Evolutionary conservation across 1,140 invertebrate genomes (phyloP).

Genomic region (Nomia melanderi): DNA sequence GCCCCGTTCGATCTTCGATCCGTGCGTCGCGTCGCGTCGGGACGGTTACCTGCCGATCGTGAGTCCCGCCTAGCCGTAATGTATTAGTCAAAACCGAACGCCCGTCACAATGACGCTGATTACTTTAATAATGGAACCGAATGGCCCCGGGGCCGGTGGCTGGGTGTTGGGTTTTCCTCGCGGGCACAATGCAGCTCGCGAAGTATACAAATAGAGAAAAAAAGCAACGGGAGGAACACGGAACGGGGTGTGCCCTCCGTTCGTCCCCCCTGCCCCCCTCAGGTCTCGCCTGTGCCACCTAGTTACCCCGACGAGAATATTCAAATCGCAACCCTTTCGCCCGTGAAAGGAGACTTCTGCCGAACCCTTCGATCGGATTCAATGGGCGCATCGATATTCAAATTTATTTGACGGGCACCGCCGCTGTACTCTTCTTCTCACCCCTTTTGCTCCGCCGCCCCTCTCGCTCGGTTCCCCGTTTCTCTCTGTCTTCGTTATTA

Average conservation of each 20-base stretch:
- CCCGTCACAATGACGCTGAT: constrained; percentile 78
- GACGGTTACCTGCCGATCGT: constrained; percentile 56
- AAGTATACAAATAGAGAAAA: constrained; percentile 80
- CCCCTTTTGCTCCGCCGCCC: constrained; percentile 46
- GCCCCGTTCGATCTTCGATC: constrained; percentile 18
- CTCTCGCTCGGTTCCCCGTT: constrained; percentile 48
- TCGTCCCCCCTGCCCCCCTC: constrained; percentile 39
- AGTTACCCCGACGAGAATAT: constrained; percentile 80
- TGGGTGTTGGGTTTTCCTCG: constrained; percentile 78
- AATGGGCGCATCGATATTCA: constrained; percentile 82
- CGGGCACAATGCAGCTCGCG: constrained; percentile 73
- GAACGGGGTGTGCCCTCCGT: constrained; percentile 5
- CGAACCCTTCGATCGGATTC: constrained; percentile 80
- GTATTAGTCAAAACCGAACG: constrained; percentile 78
- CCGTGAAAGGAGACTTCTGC: constrained; percentile 76
- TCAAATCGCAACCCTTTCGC: constrained; percentile 80
- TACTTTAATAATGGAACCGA: constrained; percentile 79
- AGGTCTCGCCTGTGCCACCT: constrained; percentile 73
- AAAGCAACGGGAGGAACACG: constrained; percentile 35
- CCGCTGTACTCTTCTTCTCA: constrained; percentile 50
- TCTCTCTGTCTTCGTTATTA: constrained; percentile 53
- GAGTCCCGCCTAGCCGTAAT: constrained; percentile 47
- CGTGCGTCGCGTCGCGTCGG: no score
- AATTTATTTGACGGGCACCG: constrained; percentile 80
- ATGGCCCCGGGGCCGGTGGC: constrained; percentile 75